Conservation (phyloP, 2,797 vertebrate genomes). For the Coranthus polyacanthus region DNA sequence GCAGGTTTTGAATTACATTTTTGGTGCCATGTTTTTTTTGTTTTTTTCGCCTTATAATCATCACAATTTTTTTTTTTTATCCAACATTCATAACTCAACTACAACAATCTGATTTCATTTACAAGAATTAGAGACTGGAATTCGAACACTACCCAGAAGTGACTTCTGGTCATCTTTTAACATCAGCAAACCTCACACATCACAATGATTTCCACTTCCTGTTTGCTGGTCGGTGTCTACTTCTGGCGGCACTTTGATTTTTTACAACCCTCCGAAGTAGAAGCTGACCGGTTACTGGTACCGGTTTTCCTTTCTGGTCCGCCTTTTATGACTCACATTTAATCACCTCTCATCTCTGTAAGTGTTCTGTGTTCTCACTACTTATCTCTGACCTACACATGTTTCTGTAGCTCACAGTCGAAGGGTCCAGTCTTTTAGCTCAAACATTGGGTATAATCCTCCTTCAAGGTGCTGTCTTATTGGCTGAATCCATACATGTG, state of each 20-base stretch:
- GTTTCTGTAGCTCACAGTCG: slow-evolving; percentile 43
- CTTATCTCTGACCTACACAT: slow-evolving; percentile 40
- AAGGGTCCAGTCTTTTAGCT: slow-evolving; percentile 53
- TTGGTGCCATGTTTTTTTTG: slow-evolving; percentile 72
- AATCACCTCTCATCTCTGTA: slow-evolving; percentile 24
- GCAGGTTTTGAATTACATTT: slow-evolving; percentile 61
- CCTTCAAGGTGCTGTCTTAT: slow-evolving; percentile 77
- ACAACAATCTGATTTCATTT: slow-evolving; percentile 32
- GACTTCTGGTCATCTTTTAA: slow-evolving; percentile 11
- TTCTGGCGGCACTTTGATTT: slow-evolving; percentile 16
- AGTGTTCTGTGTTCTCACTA: slow-evolving; percentile 57
- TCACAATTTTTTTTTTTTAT: slow-evolving; percentile 61
- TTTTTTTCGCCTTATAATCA: slow-evolving; percentile 71
- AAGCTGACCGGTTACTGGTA: slow-evolving; percentile 14
- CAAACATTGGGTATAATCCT: slow-evolving; percentile 61
- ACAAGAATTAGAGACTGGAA: slow-evolving; percentile 42
- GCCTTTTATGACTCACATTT: background rate
- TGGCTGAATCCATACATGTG: slow-evolving; percentile 68
- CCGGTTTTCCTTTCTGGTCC: slow-evolving; percentile 23
- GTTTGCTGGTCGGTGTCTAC: slow-evolving; percentile 24
- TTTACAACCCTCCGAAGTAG: slow-evolving; percentile 3
- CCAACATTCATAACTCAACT: slow-evolving; percentile 39
- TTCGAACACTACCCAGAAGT: slow-evolving; percentile 53
- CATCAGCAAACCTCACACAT: slow-evolving; percentile 19
- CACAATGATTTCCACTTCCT: slow-evolving; percentile 3